Conservation (phyloP, 2,888 invertebrate species). For the Venusia cambrica region DNA sequence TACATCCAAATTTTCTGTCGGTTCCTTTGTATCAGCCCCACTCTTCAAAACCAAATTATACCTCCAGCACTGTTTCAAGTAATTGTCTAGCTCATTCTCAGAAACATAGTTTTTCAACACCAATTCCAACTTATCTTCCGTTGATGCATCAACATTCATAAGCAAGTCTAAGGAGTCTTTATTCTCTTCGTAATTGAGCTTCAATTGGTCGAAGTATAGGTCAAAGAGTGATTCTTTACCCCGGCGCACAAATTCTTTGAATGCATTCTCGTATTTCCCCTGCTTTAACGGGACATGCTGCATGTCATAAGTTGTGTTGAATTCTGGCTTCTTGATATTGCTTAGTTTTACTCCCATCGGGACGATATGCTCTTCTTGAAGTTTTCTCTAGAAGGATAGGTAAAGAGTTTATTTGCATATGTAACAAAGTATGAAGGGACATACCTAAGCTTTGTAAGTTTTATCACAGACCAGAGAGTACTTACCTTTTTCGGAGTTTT, state of each 20-base stretch:
- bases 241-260: conserved; percentile 61
- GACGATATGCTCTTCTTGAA: conserved; percentile 56
- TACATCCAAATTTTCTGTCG: conserved; percentile 39
- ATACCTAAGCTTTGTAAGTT: too few relatives aligned
- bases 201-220: conserved; percentile 44
- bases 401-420: background rate
- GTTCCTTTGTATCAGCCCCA: conserved; percentile 13
- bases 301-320: conserved; percentile 57
- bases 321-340: conserved; percentile 50
- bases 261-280: conserved; percentile 58
- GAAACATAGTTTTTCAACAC: conserved; percentile 51
- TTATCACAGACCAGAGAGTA: background rate
- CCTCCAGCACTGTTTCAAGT: conserved; percentile 67
- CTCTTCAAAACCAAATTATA: conserved; percentile 55
- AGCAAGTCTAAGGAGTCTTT: conserved; percentile 53
- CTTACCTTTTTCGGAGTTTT: conserved; percentile 53
- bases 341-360: conserved; percentile 54
- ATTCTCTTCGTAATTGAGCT: conserved; percentile 37
- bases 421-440: conserved; percentile 13
- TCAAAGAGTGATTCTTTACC: conserved; percentile 67
- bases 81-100: conserved; percentile 64
- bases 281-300: conserved; percentile 55
- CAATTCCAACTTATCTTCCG: conserved; percentile 65
- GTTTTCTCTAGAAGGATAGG: conserved; percentile 50
- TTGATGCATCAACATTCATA: conserved; percentile 57